Percentiles rank a stretch among this genome's conserved stretches.
phyloP scores from a whole-genome alignment of 2,888 invertebrate genomes.

The Stenoptilia bipunctidactyla region DNA sequence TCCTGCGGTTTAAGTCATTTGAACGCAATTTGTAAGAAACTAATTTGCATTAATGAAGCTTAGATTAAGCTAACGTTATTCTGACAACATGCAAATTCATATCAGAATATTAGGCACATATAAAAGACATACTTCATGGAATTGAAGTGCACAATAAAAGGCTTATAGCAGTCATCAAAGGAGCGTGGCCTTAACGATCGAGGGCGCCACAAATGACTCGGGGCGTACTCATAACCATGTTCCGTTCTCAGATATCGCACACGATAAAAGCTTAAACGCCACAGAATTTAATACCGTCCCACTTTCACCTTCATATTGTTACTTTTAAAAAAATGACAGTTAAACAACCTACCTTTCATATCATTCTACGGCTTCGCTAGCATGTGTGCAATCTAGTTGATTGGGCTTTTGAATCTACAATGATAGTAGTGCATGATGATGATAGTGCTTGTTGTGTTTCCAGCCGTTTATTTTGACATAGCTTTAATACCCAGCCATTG shows the following conservation, averaged over 20 bases:
- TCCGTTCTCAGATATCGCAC: conserved; percentile 6
- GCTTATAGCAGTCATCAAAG: conserved; percentile 40
- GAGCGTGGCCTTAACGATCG: conserved; percentile 30
- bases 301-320: conserved; percentile 29
- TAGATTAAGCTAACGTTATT: too few species aligned
- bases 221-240: conserved; percentile 19
- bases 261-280: conserved; percentile 32
- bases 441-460: background rate
- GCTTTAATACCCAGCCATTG: too few species aligned
- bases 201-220: conserved; percentile 35
- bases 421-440: background rate
- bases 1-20: too few species aligned
- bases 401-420: conserved; percentile 4
- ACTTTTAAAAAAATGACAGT: background rate
- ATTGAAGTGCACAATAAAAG: conserved; percentile 37
- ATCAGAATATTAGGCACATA: background rate
- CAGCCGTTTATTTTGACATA: background rate
- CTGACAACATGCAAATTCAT: too few species aligned
- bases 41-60: too few species aligned
- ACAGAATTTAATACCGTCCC: conserved; percentile 15
- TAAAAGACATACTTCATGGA: background rate
- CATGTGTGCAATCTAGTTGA: conserved; percentile 2
- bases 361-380: background rate
- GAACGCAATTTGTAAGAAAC: too few species aligned
- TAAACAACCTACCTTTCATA: background rate